phyloP scores from a whole-genome alignment of 2,888 invertebrate genomes.

The Anaspis maculata region DNA sequence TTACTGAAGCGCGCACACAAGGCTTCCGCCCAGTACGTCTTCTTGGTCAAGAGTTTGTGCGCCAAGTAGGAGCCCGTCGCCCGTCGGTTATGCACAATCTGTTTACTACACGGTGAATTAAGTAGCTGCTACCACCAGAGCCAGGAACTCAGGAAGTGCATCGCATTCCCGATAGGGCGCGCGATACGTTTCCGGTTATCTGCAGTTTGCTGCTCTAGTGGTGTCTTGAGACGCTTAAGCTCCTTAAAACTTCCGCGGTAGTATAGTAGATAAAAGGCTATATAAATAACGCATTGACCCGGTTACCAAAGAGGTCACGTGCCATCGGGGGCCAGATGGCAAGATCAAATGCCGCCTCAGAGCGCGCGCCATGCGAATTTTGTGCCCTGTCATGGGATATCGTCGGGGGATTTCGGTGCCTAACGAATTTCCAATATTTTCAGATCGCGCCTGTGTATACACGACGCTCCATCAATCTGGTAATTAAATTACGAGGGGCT shows the following conservation, averaged over 20 bases:
- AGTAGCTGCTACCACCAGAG: too few relatives aligned
- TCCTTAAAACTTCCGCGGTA: slow-evolving; percentile 11
- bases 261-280: slow-evolving; percentile 15
- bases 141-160: too few relatives aligned
- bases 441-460: too few relatives aligned
- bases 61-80: too few relatives aligned
- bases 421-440: slow-evolving; percentile 9
- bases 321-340: slow-evolving; percentile 13
- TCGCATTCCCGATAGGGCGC: too few relatives aligned
- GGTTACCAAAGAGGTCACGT: slow-evolving; percentile 16
- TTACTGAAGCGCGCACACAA: too few relatives aligned
- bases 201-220: slow-evolving; percentile 9
- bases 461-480: too few relatives aligned
- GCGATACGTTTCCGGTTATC: slow-evolving; percentile 5
- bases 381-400: slow-evolving; percentile 13
- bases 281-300: slow-evolving; percentile 19
- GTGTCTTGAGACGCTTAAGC: slow-evolving; percentile 8
- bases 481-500: too few relatives aligned
- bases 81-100: too few relatives aligned
- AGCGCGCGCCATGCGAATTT: slow-evolving; percentile 6
- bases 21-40: too few relatives aligned
- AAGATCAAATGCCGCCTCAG: slow-evolving; percentile 13
- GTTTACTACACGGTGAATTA: too few relatives aligned
- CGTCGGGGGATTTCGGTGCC: slow-evolving; percentile 10
- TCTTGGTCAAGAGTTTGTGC: too few relatives aligned